Evolutionary conservation across 2,888 invertebrate genomes (phyloP), one percentile per base, ranked within the genome.

Genomic region (Spodoptera picta): DNA sequence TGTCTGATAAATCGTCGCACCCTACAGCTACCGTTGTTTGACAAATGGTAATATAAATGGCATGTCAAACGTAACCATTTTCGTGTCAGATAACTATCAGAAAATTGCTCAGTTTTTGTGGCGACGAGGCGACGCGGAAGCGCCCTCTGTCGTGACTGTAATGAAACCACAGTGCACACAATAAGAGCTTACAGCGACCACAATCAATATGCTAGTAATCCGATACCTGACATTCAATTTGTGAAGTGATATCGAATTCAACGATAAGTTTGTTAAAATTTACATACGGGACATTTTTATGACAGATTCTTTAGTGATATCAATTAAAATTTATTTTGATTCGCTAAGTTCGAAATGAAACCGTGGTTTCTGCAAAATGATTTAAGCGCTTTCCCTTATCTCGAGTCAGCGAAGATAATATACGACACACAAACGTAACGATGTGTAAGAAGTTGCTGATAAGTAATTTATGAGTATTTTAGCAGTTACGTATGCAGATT

Each of bases 21-120:
- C 62, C 66, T 72, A 64, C 69, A 79, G 65, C 67, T 81, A 75
- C 66, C 27, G 66, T 77, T 75, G 68, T 85, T 87, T 91, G 91
- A 92, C 89, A 92, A 92, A 94, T 93, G 91, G 88, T 90, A 89
- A 90, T 90, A 91, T 93, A 93, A 93, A 91, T 89, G 87, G 87
- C 88, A 89, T 87, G 91, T 92, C 91, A 90, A 88, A 90, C 83
- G 87, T 91, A 90, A 91, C 89, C 85, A 91, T 89, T 89, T 85
- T 85, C 91, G 86, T 91, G 91, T 89, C 89, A 87, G 92, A 92
- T 93, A 83, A 73, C 82, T 92, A 94, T 93, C 93, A 92, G 91
- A 91, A 93, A 93, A 93, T 93, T 93, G 92, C 87, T 91, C 87
- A 90, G 86, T 91, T 92, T 85, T 91, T 88, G 89, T 90, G 86